Evolutionary conservation across 1,140 invertebrate species (phyloP), one percentile per base, ranked within the genome.

Genomic region (Pseudoatta argentina): DNA sequence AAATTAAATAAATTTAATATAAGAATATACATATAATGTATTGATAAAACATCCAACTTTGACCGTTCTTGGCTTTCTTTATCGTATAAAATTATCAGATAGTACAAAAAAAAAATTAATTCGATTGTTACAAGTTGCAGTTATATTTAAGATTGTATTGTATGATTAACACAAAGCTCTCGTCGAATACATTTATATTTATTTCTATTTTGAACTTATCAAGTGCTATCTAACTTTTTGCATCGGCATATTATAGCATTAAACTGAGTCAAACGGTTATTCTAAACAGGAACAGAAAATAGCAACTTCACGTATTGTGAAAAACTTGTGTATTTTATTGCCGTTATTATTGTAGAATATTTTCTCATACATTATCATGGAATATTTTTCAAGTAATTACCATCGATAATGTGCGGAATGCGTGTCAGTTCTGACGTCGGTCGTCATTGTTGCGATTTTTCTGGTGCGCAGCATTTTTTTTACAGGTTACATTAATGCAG

Each of bases 371-470:
- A 21, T 61, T n/a, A 64, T 34, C 8, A 21, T 18, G 30, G n/a
- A 24, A 39, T 55, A 39, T 67, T 55, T 81, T 39, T 8, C n/a
- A 16, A 72, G 24, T 71, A 14, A 71, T 81, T 81, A 72, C 18
- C 30, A 72, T 44, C 34, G 12, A 39, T 57, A 53, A 67, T 67
- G 5, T 39, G n/a, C 24, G 21, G n/a, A 18, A 72, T 34, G 12
- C 61, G 14, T 44, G 44, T 79, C 51, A 39, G 16, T 27, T 72
- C 24, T 27, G 10, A 53, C 24, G 21, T 3, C 3, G 8, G 27
- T 55, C 14, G 8, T 81, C 34, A 57, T 81, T 81, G 51, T 81
- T 71, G 6, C 30, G 39, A 69, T 44, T 81, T 81, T 81, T 81
- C 78, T 71, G 78, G 21, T 16, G 51, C 51, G 66, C 77, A 8